Base-by-base conservation (phyloP, 2,888 invertebrate genomes). In the Lepetodrilus schrolli region DNA sequence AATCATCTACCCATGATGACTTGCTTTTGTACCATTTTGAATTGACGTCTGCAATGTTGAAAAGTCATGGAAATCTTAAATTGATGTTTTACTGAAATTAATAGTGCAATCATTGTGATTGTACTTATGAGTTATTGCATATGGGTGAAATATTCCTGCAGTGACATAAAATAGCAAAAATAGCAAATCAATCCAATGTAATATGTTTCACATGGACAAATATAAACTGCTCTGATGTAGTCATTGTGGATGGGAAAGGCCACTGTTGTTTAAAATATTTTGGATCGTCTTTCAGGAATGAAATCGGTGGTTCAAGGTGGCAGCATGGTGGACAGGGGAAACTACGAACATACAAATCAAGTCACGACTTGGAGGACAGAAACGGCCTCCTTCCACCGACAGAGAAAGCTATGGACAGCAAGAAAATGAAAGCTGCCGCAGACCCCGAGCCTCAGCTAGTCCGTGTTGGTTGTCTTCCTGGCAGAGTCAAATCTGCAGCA, bases 301-400 rank as follows among this genome's bases (percentile, higher is more conserved):
- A 86, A 78, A 73, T 84, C 26, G 85, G 84, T 3, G 83, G 83
- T 1, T 80, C 86, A 34, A 80, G 80, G 43, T 86, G 86, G 86
- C 78, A 83, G 38, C 82, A 85, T 80, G 86, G 86, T 37, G 85
- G 84, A 26, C 74, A 77, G 7, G 86, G 86, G n/a, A 85, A 84
- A 73, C 74, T 86, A 8, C 74, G 71, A 26, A 83, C 84, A 8
- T 86, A 83, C 75, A 83, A 78, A 58, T 82, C 82, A 13, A 76
- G 73, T 26, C 77, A 75, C 50, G 86, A 86, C 65, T 74, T 83
- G 47, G 26, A 49, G 17, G 72, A 70, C 5, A 38, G 10, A 10
- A 21, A 13, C 26, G 30, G 23, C 2, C 47, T 68, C 4, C 10
- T 1, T 21, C 26, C 10, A 3, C n/a, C 5, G 43, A 10, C 68